phyloP scores from a whole-genome alignment of 2,888 invertebrate genomes.

The Pardosa pseudoannulata region DNA sequence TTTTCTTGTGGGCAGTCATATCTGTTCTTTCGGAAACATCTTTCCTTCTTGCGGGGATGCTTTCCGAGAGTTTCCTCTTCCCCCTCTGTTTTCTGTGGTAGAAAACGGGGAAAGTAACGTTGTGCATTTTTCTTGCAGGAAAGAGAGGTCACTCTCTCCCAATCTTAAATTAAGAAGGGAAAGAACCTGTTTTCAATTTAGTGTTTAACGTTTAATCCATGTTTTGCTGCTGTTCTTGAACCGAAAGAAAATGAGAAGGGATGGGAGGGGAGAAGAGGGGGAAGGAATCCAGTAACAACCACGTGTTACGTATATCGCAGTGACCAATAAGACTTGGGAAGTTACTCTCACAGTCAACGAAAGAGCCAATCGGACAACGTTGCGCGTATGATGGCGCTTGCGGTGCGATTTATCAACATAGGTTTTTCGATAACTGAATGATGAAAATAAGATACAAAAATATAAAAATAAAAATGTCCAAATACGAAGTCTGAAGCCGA shows the following conservation, averaged over 20 bases:
- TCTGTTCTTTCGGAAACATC: background rate
- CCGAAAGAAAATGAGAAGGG: no score
- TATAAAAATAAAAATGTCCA: constrained; percentile 22
- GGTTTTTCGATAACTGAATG: constrained; percentile 59
- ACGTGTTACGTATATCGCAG: constrained; percentile 42
- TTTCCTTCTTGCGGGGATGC: background rate
- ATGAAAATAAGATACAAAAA: constrained; percentile 50
- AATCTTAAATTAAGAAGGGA: constrained; percentile 14
- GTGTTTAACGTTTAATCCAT: constrained; percentile 25
- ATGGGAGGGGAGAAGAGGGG: constrained; percentile 1
- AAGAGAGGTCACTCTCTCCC: constrained; percentile 34
- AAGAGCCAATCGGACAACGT: constrained; percentile 44
- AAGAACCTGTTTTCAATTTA: constrained; percentile 39
- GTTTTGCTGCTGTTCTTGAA: constrained; percentile 57
- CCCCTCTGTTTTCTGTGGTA: background rate
- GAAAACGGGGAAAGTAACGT: background rate
- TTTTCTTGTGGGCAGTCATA: no score
- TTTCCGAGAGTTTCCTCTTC: background rate
- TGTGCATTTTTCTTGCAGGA: background rate
- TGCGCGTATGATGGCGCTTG: constrained; percentile 62
- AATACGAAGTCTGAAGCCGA: constrained; percentile 36
- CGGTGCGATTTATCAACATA: constrained; percentile 66
- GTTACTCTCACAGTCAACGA: background rate
- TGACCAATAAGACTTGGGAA: constrained; percentile 35
- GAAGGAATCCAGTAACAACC: no score